Evolutionary conservation across 2,113 vertebrate genomes (phyloP), one percentile per base, ranked within the genome.

Genomic region (Numenius arquata): DNA sequence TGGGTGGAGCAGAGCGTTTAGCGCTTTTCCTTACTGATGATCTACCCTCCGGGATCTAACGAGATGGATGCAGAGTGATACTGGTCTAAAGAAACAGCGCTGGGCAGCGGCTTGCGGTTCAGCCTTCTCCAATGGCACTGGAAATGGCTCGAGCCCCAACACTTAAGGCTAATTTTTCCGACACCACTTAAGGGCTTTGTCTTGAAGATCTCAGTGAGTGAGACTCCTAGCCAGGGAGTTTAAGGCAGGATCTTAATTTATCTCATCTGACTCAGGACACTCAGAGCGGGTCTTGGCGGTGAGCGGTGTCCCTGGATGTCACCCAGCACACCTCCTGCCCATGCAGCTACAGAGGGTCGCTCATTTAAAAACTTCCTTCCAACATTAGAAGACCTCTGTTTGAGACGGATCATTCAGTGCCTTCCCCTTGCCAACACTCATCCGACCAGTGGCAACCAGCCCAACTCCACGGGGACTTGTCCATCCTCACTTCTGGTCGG

Each of bases 401-500:
- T 11, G n/a, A 71, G 34, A 7, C 0, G 8, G 47, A 20, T 1
- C 1, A 27, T 48, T 36, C 48, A 10, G 27, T 36, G 29, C 55
- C 59, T 38, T 71, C 66, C 79, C 83, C 27, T 36, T 22, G 3
- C 12, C 29, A n/a, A 12, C 41, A 13, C 56, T 43, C 45, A 29
- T 38, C 12, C 0, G 1, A 30, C 18, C 50, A 45, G 53, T 41
- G 68, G 36, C 38, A 7, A 41, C 27, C 82, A 84, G 72, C 48
- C 45, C 68, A 47, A 26, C 32, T 41, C 83, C 56, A 14, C 0
- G 0, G 56, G 77, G 48, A 27, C 48, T 32, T 1, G 0, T 36
- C 56, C 1, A 0, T 27, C 66, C 38, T 40, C 2, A 0, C 18
- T 32, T 30, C 56, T 5, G 4, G 18, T 11, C 0, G 0, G 22